phyloP scores from a whole-genome alignment of 2,888 invertebrate species.

The Leptopilina drosophilae region DNA sequence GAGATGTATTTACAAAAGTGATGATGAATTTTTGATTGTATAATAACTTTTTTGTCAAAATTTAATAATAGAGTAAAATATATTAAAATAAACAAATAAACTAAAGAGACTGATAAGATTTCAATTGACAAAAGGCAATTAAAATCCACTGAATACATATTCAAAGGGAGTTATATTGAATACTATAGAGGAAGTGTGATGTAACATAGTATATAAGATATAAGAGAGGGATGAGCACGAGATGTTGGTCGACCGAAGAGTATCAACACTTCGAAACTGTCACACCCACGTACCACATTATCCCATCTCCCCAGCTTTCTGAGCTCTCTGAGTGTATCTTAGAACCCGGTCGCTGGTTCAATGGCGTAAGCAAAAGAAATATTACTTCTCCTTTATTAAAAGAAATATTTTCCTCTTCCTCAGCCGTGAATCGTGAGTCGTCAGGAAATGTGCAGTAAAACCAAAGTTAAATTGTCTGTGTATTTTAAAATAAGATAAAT shows the following conservation, averaged over 20 bases:
- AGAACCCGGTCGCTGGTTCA: conserved; percentile 3
- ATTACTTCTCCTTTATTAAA: conserved; percentile 10
- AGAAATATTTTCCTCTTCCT: background rate
- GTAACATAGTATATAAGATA: background rate
- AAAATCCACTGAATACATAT: background rate
- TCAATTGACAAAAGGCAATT: background rate
- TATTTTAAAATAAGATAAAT: background rate
- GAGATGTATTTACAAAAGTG: no score
- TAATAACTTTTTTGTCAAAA: no score
- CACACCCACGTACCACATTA: conserved; percentile 53
- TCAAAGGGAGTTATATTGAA: background rate
- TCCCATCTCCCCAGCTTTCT: conserved; percentile 43
- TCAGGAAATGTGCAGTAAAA: no score
- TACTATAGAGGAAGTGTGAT: background rate
- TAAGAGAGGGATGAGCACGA: conserved; percentile 43
- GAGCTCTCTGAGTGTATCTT: conserved; percentile 16
- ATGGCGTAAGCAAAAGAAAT: conserved; percentile 27
- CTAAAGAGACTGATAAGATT: no score
- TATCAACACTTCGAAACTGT: conserved; percentile 62
- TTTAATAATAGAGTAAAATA: no score
- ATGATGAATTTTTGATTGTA: no score
- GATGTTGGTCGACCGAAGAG: conserved; percentile 54
- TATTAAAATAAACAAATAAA: no score
- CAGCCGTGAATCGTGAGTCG: no score
- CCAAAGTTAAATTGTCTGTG: conserved; percentile 1